phyloP scores from a whole-genome alignment of 2,113 vertebrate genomes.

The Argyrosomus japonicus region DNA sequence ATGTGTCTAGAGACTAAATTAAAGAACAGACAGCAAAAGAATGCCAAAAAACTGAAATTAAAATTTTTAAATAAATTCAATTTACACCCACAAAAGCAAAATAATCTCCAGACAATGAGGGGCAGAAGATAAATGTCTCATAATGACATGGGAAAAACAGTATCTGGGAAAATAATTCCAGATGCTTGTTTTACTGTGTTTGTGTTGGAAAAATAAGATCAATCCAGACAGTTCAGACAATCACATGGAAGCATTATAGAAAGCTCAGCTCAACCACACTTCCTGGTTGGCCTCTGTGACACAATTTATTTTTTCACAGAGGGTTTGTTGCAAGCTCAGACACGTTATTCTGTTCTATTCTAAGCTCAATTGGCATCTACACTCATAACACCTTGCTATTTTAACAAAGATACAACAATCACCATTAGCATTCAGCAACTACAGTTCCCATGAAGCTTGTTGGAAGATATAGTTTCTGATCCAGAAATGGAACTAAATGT shows the following conservation, averaged over 20 bases:
- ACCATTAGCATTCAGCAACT: background rate
- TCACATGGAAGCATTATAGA: background rate
- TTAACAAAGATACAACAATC: background rate
- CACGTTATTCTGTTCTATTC: background rate
- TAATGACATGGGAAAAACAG: background rate
- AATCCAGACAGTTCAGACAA: constrained; percentile 7
- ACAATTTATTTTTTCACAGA: background rate
- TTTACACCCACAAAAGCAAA: background rate
- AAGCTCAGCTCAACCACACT: background rate
- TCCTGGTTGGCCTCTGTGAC: background rate
- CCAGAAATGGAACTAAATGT: background rate
- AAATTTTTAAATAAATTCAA: background rate
- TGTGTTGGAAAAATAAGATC: background rate
- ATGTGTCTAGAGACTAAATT: background rate
- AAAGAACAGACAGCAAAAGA: background rate
- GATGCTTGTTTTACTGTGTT: constrained; percentile 1
- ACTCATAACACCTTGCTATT: background rate
- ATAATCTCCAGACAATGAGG: background rate
- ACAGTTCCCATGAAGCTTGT: background rate
- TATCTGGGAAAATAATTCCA: background rate
- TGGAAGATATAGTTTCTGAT: background rate
- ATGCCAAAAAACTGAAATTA: background rate
- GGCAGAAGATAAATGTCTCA: background rate
- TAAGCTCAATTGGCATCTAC: background rate
- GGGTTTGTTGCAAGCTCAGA: background rate